phyloP scores from a whole-genome alignment of 1,140 invertebrate species.

The Grapholita molesta region DNA sequence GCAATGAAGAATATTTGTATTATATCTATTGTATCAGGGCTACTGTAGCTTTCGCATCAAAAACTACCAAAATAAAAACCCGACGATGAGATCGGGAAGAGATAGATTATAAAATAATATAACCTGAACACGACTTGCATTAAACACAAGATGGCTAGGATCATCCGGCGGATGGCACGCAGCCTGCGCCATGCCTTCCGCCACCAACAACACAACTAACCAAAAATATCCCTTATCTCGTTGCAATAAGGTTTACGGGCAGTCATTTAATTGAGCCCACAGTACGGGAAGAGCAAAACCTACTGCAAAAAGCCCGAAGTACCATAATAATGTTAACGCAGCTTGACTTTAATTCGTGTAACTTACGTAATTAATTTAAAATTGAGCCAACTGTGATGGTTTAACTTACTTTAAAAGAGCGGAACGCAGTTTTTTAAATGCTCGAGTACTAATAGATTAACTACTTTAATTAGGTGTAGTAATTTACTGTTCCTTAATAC shows the following conservation, averaged over 20 bases:
- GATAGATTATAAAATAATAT: background rate
- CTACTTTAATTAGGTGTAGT: background rate
- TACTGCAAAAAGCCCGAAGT: too few relatives aligned
- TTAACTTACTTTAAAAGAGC: background rate
- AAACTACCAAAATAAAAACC: too few relatives aligned
- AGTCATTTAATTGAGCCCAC: background rate
- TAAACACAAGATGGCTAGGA: background rate
- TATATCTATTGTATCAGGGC: too few relatives aligned
- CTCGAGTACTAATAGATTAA: background rate
- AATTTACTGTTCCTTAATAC: background rate
- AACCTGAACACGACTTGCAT: slow-evolving; percentile 3
- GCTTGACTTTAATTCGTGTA: background rate
- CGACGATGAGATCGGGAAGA: background rate
- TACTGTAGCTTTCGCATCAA: too few relatives aligned
- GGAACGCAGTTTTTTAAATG: background rate
- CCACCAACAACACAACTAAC: background rate
- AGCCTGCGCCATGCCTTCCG: slow-evolving; percentile 43
- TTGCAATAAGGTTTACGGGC: background rate
- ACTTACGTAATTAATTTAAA: background rate
- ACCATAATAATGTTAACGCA: too few relatives aligned
- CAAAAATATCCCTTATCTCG: background rate
- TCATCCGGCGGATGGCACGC: slow-evolving; percentile 28
- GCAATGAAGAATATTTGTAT: too few relatives aligned
- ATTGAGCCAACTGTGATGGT: background rate
- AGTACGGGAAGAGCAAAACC: background rate